phyloP scores from a whole-genome alignment of 2,888 invertebrate species.

The Patella pellucida region DNA sequence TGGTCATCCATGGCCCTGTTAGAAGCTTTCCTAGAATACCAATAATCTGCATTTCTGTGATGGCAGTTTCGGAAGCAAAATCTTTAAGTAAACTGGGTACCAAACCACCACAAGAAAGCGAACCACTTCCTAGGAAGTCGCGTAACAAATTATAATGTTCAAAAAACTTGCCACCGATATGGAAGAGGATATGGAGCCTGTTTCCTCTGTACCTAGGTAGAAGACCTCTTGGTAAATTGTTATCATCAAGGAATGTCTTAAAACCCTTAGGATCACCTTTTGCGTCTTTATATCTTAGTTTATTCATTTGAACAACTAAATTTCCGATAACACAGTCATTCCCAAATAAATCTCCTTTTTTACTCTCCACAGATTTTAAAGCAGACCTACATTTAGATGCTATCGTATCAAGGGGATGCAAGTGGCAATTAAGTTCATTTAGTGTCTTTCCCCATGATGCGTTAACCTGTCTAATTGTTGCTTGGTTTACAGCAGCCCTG shows the following conservation, averaged over 20 bases:
- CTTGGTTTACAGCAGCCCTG: slow-evolving; percentile 25
- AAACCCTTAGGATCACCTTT: slow-evolving; percentile 38
- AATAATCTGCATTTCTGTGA: slow-evolving; percentile 28
- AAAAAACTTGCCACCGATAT: slow-evolving; percentile 18
- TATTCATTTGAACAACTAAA: slow-evolving; percentile 28
- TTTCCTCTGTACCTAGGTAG: slow-evolving; percentile 31
- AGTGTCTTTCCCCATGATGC: slow-evolving; percentile 28
- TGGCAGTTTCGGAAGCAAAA: slow-evolving; percentile 20
- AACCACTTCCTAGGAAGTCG: slow-evolving; percentile 15
- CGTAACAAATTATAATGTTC: slow-evolving; percentile 17
- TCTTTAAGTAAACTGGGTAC: slow-evolving; percentile 12
- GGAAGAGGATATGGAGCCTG: slow-evolving; percentile 28
- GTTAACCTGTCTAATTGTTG: slow-evolving; percentile 20
- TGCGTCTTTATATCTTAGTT: slow-evolving; percentile 34
- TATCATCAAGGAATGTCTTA: slow-evolving; percentile 17
- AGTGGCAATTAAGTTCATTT: slow-evolving; percentile 8
- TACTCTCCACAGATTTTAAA: slow-evolving; percentile 19
- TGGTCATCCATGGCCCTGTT: slow-evolving; percentile 30
- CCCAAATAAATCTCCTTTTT: slow-evolving; percentile 27
- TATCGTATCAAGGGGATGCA: slow-evolving; percentile 29
- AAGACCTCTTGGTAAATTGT: slow-evolving; percentile 20
- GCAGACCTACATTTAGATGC: slow-evolving; percentile 20
- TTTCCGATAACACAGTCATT: slow-evolving; percentile 32
- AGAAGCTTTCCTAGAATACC: slow-evolving; percentile 25
- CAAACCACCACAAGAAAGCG: slow-evolving; percentile 24